Evolutionary conservation across 2,888 invertebrate species (phyloP), one percentile per base, ranked within the genome.

Genomic region (Thysanoteuthis rhombus): DNA sequence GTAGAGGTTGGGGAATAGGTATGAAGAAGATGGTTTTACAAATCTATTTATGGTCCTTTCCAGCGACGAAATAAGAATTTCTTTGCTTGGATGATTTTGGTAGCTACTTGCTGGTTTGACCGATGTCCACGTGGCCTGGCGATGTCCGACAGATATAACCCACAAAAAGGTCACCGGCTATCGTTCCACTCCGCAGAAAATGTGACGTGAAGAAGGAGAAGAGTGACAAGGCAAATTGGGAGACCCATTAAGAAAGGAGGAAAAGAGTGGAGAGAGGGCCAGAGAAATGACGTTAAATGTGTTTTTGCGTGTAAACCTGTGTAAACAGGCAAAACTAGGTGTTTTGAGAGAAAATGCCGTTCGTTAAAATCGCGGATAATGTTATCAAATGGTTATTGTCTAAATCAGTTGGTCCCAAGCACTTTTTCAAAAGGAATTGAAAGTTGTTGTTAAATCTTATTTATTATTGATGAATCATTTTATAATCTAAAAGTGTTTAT

Each of bases 41-140:
- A 75, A 75, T 75, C n/a, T 75, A 75, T 75, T 75, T 75, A 75
- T 75, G 75, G 16, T 75, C 75, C 12, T 75, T 36, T 16, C 75
- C n/a, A 75, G 75, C 75, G 75, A 75, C 75, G 75, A 75, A 75
- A 75, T 75, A 75, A 75, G 75, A 75, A 75, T n/a, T n/a, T 75
- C 75, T 12, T n/a, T 36, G 75, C 75, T 36, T 75, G 75, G n/a
- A n/a, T 75, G 75, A 75, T n/a, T 75, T 36, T n/a, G 75, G 75
- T 75, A 36, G 75, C n/a, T 75, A 10, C n/a, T n/a, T 1, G 75
- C n/a, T 36, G 75, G 16, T 75, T 75, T 75, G 75, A 75, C 75
- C 75, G 36, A 4, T 75, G 75, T 75, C 75, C 75, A 75, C 75
- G 36, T n/a, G n/a, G 16, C n/a, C 19, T 75, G 75, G 36, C 75